Base-by-base conservation (phyloP, 2,888 invertebrate species). In the Therioaphis trifolii region DNA sequence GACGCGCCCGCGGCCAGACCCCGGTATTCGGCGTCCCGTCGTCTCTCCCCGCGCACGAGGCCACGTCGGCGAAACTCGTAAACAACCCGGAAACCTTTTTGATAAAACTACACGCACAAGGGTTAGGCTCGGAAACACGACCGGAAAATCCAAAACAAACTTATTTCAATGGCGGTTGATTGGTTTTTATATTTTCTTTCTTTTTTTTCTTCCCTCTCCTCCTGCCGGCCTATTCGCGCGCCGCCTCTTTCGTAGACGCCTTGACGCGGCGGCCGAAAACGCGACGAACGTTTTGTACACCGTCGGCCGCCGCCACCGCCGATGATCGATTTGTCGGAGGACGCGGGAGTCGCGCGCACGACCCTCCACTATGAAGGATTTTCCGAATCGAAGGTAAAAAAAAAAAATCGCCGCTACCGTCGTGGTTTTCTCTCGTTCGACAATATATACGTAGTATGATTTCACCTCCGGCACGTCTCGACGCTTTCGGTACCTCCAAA, bases 41-140 rank as follows among this genome's bases (percentile, higher is more conserved):
- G 52, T 46, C 46, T 77, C 21, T 29, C 46, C 21, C 29, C 35
- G 35, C 35, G 35, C 7, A 7, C 7, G 7, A 35, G 35, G 11
- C 21, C 49, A 68, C 77, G 68, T 40, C 29, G 35, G 68, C 35
- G 15, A 21, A 21, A 21, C 46, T 35, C 52, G 52, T 78, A 78
- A 78, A 78, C 66, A 78, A 68, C 24, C 52, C 35, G 18, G 15
- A 68, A 77, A 52, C 40, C 21, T 78, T 66, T 77, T 52, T 49
- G 24, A 78, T 78, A 78, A 24, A 14, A 52, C 40, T 4, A 4
- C 35, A 35, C 35, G 58, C 63, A 29, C 35, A 46, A n/a, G n/a
- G 29, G 46, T 66, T 12, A 15, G 29, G 27, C 7, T 11, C 24
- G 52, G 68, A 66, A 66, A 66, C 1, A 35, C 15, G 77, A 52